Conservation (phyloP, 2,113 vertebrate genomes). For the Tamias sibiricus region DNA sequence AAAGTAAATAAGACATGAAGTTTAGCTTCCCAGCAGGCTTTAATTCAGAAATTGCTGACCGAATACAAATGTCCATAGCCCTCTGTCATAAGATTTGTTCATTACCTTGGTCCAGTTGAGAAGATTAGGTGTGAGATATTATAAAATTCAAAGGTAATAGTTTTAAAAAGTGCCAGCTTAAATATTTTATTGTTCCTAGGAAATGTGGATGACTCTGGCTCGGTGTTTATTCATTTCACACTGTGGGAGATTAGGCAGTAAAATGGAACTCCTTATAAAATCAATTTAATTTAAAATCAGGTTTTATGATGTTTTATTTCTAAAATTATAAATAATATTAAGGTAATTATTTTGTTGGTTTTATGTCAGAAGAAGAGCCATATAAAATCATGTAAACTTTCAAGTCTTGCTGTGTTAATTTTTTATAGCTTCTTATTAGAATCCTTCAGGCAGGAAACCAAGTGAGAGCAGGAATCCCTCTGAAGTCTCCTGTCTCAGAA, state of each 20-base stretch:
- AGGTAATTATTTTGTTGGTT: background rate
- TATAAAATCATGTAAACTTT: constrained; percentile 38
- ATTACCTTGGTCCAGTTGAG: constrained; percentile 47
- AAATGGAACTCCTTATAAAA: background rate
- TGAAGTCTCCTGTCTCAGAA: background rate
- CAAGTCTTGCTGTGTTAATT: background rate
- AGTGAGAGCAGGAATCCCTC: background rate
- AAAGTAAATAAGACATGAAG: constrained; percentile 64
- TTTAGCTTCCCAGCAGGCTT: constrained; percentile 44
- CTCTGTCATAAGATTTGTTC: constrained; percentile 54
- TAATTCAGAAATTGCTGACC: constrained; percentile 59
- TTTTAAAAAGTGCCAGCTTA: constrained; percentile 29
- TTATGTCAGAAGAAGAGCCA: constrained; percentile 1
- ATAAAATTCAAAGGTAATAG: constrained; percentile 46
- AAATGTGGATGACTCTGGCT: background rate
- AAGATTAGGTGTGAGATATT: constrained; percentile 41
- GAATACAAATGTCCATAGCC: constrained; percentile 46
- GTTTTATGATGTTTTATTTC: constrained; percentile 6
- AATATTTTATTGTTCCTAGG: constrained; percentile 10
- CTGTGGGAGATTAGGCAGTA: background rate
- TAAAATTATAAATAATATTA: background rate
- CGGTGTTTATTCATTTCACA: background rate
- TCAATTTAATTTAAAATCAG: constrained; percentile 42
- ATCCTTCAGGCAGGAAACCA: background rate
- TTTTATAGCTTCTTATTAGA: constrained; percentile 11